Evolutionary conservation across 2,797 vertebrate species (phyloP).

Genomic region (Bovichtus diacanthus): DNA sequence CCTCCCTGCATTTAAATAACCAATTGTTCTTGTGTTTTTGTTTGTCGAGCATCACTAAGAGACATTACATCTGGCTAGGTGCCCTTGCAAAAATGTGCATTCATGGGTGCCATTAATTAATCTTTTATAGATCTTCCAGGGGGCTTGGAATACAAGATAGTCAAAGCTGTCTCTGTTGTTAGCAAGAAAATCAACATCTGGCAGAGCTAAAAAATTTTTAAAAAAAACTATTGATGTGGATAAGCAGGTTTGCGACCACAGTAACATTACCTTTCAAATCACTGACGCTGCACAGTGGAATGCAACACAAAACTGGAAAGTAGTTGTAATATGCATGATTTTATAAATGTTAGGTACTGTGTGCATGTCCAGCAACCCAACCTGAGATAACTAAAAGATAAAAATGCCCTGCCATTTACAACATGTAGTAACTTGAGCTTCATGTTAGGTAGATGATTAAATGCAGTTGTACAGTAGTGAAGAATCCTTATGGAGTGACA

Average conservation of each 20-base stretch:
- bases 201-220: slow-evolving; percentile 23
- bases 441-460: slow-evolving; percentile 47
- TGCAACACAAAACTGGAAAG: slow-evolving; percentile 26
- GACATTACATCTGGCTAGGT: slow-evolving; percentile 3
- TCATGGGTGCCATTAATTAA: slow-evolving; percentile 16
- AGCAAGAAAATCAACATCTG: slow-evolving; percentile 57
- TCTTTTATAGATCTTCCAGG: slow-evolving; percentile 27
- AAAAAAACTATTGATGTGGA: slow-evolving; percentile 11
- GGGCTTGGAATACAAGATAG: slow-evolving; percentile 19
- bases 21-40: not conserved
- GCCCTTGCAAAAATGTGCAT: slow-evolving; percentile 39
- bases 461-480: slow-evolving; percentile 38
- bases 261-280: slow-evolving; percentile 31
- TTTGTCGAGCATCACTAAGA: slow-evolving; percentile 22
- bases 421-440: slow-evolving; percentile 53
- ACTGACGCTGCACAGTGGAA: slow-evolving; percentile 33
- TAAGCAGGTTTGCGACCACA: slow-evolving; percentile 38
- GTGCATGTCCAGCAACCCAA: slow-evolving; percentile 45
- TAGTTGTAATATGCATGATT: slow-evolving; percentile 25
- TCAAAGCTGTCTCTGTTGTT: slow-evolving; percentile 31
- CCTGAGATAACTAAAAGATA: slow-evolving; percentile 42
- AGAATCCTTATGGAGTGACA: slow-evolving; percentile 27
- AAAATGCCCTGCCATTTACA: slow-evolving; percentile 48
- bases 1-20: not conserved
- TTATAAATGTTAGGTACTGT: slow-evolving; percentile 43